These are phyloP conservation scores for Mus spretus DNA, from an alignment of 2,797 vertebrate genomes.

Conservation along the genomic window DNA sequence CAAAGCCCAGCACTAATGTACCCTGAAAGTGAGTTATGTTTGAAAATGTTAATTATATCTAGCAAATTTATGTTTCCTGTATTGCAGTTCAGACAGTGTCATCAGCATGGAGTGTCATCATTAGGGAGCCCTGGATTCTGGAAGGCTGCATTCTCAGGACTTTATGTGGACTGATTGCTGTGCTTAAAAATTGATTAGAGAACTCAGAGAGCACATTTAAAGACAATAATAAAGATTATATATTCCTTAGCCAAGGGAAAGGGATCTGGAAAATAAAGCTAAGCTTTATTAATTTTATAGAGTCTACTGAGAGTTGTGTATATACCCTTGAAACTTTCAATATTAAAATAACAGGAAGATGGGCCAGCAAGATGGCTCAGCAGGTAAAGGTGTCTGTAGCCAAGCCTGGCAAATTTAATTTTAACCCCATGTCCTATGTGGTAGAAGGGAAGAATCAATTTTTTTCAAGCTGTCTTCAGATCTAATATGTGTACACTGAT, in stretches of 20 bases:
- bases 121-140: slow-evolving; percentile 63
- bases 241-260: background rate
- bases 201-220: slow-evolving; percentile 25
- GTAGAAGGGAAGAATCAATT: background rate
- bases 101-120: slow-evolving; percentile 66
- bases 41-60: slow-evolving; percentile 73
- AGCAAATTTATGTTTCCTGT: slow-evolving; percentile 64
- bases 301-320: background rate
- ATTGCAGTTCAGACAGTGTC: slow-evolving; percentile 71
- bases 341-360: slow-evolving; percentile 42
- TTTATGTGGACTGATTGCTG: slow-evolving; percentile 56
- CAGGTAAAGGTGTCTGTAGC: background rate
- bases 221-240: slow-evolving; percentile 20
- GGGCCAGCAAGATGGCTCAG: background rate
- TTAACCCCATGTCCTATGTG: background rate
- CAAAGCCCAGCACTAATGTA: background rate
- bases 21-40: slow-evolving; percentile 50
- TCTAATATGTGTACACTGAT: background rate
- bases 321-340: slow-evolving; percentile 13
- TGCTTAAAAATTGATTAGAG: slow-evolving; percentile 68
- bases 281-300: slow-evolving; percentile 42
- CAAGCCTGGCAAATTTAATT: background rate
- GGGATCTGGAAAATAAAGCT: slow-evolving; percentile 12
- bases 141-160: slow-evolving; percentile 65
- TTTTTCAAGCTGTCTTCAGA: background rate